Evolutionary conservation across 1,140 invertebrate genomes (phyloP), one percentile per base, ranked within the genome.

Genomic region (Drosophila varians): DNA sequence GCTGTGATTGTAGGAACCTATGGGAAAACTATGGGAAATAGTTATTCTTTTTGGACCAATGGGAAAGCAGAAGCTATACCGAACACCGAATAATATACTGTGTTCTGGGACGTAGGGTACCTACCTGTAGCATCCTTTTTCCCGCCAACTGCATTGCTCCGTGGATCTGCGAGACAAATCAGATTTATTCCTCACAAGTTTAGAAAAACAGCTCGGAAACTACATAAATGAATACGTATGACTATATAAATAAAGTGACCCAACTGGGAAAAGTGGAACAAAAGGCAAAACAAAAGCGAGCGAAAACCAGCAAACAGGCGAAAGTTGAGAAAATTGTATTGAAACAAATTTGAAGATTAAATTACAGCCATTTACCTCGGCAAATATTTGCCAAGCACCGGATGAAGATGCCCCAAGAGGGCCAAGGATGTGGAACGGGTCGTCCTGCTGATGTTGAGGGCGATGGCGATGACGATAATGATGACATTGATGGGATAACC

Each of bases 291-390:
- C 61, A 65, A 53, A 53, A 49, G 34, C 61, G 8, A 16, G 9
- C n/a, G 31, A 47, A 57, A 64, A 36, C 28, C 23, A 55, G 55
- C 23, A n/a, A 40, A 19, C 1, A 25, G 36, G 23, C 26, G 54
- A 31, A 38, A 62, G 60, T 62, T 60, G 21, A 31, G 28, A 60
- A 64, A 64, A 66, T 65, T 66, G 38, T 42, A 66, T 65, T 66
- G 62, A 66, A 65, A 65, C 60, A 66, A 66, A 66, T 66, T 66
- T 65, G 62, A 53, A 66, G 62, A 66, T 66, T 66, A 65, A 66
- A 66, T 66, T 65, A 66, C 62, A 66, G 62, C 60, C 62, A 66
- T 66, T 66, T 66, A 66, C 62, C 62, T 66, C 60, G 62, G 60
- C 60, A 66, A 66, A 66, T 66, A 66, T 66, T 66, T 66, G 62